Evolutionary conservation across 2,888 invertebrate genomes (phyloP).

Genomic region (Antheraea yamamai): DNA sequence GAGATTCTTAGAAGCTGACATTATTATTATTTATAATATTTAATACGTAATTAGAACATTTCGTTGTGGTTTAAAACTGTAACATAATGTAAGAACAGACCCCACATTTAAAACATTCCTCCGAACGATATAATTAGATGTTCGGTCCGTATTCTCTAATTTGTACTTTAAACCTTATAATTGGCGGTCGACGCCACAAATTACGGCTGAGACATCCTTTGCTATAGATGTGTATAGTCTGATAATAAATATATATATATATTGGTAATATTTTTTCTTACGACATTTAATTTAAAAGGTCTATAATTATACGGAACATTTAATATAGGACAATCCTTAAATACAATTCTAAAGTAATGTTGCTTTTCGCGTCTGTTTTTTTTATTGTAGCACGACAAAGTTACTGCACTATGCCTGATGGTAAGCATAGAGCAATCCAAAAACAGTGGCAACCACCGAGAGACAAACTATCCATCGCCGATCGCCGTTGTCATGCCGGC

Average conservation of each 20-base stretch:
- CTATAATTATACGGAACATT: too few relatives aligned
- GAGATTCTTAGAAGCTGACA: too few relatives aligned
- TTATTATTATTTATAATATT: not conserved
- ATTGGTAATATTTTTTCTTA: not conserved
- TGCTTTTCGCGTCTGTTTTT: too few relatives aligned
- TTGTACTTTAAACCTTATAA: conserved; percentile 61
- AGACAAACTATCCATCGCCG: too few relatives aligned
- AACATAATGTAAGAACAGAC: conserved; percentile 14
- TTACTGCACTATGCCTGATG: too few relatives aligned
- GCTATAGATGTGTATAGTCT: conserved; percentile 26
- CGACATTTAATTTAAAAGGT: too few relatives aligned
- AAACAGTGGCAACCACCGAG: too few relatives aligned
- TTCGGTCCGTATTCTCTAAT: conserved; percentile 43
- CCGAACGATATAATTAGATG: conserved; percentile 58
- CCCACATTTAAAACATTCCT: conserved; percentile 55
- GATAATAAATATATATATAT: not conserved
- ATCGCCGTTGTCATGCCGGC: too few relatives aligned
- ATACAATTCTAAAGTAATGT: too few relatives aligned
- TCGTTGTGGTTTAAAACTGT: not conserved
- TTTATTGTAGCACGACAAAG: too few relatives aligned
- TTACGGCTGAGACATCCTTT: conserved; percentile 55
- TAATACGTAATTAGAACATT: conserved; percentile 1
- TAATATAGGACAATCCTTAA: too few relatives aligned
- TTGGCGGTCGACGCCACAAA: conserved; percentile 57
- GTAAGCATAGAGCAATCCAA: too few relatives aligned